A percentile compares a stretch with the other conserved stretches of the same genome.
Evolutionary conservation across 2,888 invertebrate species (phyloP).

Genomic region (Steromphala cineraria): DNA sequence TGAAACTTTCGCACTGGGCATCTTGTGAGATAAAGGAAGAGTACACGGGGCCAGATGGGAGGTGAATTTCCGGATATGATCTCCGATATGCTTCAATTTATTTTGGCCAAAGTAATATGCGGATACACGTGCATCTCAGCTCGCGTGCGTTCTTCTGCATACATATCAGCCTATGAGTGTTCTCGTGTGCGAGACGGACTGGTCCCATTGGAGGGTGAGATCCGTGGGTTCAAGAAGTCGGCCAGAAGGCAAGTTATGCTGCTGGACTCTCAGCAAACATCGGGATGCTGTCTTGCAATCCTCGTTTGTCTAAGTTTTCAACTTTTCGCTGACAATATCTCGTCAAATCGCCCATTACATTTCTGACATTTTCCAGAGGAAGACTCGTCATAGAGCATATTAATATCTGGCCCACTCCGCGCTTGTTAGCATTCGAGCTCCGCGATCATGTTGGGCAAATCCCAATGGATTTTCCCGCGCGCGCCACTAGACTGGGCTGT

Average conservation of each 20-base stretch:
- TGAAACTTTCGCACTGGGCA: slow-evolving; percentile 6
- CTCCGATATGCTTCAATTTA: slow-evolving; percentile 22
- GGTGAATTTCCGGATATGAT: slow-evolving; percentile 8
- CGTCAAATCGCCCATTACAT: slow-evolving; percentile 33
- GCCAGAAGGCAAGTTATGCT: slow-evolving; percentile 4
- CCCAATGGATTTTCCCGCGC: slow-evolving; percentile 26
- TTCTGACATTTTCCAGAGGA: slow-evolving; percentile 31
- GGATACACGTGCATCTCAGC: slow-evolving; percentile 35
- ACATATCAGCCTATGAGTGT: slow-evolving; percentile 29
- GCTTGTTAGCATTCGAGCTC: slow-evolving; percentile 20
- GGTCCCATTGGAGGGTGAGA: slow-evolving; percentile 22
- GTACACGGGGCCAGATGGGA: slow-evolving; percentile 32
- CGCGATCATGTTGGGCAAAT: slow-evolving; percentile 29
- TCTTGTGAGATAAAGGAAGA: slow-evolving; percentile 10
- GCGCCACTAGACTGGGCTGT: slow-evolving; percentile 34
- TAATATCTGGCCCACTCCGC: slow-evolving; percentile 25
- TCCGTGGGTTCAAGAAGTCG: slow-evolving; percentile 21
- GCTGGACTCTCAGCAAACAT: slow-evolving; percentile 20
- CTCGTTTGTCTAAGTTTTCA: slow-evolving; percentile 27
- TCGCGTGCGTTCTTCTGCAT: slow-evolving; percentile 33
- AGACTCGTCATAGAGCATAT: slow-evolving; percentile 25
- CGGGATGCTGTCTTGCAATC: slow-evolving; percentile 6
- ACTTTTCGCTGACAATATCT: slow-evolving; percentile 32
- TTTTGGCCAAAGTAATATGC: slow-evolving; percentile 30
- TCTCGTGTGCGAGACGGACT: slow-evolving; percentile 20